phyloP scores from a whole-genome alignment of 2,888 invertebrate species.

The Spicauda simplicius region DNA sequence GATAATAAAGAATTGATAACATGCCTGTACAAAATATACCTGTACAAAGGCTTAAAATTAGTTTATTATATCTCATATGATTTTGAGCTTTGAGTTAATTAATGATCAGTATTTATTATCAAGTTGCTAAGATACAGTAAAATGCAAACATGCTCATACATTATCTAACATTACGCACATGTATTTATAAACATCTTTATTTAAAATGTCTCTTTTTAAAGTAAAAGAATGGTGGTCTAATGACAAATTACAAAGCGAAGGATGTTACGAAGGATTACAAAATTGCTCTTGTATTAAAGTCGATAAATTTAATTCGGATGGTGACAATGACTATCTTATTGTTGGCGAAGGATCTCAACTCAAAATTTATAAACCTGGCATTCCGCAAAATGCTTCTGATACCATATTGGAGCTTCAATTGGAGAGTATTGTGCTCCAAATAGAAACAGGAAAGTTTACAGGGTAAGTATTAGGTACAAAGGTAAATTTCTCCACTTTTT shows the following conservation, averaged over 20 bases:
- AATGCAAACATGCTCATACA: not conserved
- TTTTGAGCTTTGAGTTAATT: too few relatives aligned
- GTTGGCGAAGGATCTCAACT: slow-evolving; percentile 68
- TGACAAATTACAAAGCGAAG: slow-evolving; percentile 84
- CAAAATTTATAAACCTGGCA: slow-evolving; percentile 69
- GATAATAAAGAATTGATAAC: too few relatives aligned
- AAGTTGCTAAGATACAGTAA: not conserved
- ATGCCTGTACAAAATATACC: too few relatives aligned
- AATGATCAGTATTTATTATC: not conserved
- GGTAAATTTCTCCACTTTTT: not conserved
- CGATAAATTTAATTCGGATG: slow-evolving; percentile 92
- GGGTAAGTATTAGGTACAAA: slow-evolving; percentile 81
- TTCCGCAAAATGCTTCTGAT: slow-evolving; percentile 83
- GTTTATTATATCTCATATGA: too few relatives aligned
- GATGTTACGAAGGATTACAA: slow-evolving; percentile 80
- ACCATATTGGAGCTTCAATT: slow-evolving; percentile 92
- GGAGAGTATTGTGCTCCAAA: slow-evolving; percentile 90
- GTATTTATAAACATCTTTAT: not conserved
- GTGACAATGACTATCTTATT: slow-evolving; percentile 92
- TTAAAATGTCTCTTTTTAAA: slow-evolving; percentile 95
- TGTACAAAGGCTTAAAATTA: too few relatives aligned
- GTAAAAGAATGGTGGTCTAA: slow-evolving; percentile 95
- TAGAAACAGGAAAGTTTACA: slow-evolving; percentile 93
- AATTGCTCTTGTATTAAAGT: slow-evolving; percentile 87
- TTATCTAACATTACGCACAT: not conserved